Conservation (phyloP, 2,888 invertebrate species). For the Gastracanthus pulcherrimus region DNA sequence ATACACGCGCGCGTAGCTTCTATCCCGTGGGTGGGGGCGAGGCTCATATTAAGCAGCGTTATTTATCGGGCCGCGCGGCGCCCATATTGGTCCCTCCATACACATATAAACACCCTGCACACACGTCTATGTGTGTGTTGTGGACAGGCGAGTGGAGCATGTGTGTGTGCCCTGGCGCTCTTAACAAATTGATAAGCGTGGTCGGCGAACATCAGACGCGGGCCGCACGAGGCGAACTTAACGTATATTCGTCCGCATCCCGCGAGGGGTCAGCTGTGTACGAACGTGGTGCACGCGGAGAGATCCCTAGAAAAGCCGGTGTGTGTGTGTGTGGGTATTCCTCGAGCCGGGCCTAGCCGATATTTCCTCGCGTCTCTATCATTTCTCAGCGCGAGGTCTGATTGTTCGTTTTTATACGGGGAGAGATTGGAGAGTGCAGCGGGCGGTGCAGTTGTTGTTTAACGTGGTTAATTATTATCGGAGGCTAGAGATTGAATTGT, state of each 20-base stretch:
- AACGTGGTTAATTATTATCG: too few species aligned
- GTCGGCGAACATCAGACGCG: constrained; percentile 75
- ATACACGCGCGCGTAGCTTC: constrained; percentile 2
- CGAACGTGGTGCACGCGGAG: constrained; percentile 7
- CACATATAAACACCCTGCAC: neutral
- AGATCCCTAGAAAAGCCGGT: constrained; percentile 30
- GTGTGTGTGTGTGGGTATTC: too few species aligned
- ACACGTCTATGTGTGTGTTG: neutral
- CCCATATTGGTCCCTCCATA: too few species aligned
- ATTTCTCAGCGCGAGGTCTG: constrained; percentile 35
- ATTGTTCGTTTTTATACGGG: neutral
- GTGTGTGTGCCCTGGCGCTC: constrained; percentile 60
- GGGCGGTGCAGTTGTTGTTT: too few species aligned
- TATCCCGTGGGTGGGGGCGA: constrained; percentile 48
- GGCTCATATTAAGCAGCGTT: constrained; percentile 75
- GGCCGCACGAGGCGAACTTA: too few species aligned
- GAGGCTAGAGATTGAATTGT: too few species aligned
- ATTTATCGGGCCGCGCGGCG: constrained; percentile 70
- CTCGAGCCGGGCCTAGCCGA: neutral
- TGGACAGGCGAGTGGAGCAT: neutral
- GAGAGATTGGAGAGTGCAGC: neutral
- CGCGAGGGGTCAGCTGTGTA: constrained; percentile 12
- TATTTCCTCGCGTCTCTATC: constrained; percentile 33
- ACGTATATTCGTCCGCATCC: too few species aligned
- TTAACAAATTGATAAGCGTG: constrained; percentile 78